Base-by-base conservation (phyloP, 2,113 vertebrate genomes). In the Holacanthus passer region DNA sequence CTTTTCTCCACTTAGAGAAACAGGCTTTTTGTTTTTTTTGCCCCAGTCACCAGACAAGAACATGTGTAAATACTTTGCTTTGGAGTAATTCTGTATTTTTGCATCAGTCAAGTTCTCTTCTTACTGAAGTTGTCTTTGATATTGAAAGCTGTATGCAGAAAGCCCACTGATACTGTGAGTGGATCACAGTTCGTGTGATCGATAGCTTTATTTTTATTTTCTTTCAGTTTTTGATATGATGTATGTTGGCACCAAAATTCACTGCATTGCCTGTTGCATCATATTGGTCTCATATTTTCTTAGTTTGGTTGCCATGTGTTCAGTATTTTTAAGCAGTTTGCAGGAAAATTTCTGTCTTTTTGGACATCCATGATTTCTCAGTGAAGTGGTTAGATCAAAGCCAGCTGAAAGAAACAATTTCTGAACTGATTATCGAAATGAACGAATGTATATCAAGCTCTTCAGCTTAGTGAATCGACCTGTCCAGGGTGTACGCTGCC, bases 111-210 rank as follows among this genome's bases (percentile, higher is more conserved):
- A 84, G 91, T 95, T 96, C 87, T 95, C 95, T 97, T 96, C 95
- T 94, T 96, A 96, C 94, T 94, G 92, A 92, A 95, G 93, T 90
- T 92, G 95, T 96, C 94, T 96, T 96, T 95, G 95, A 96, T 96
- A 95, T 94, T 94, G 75, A 63, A 82, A 91, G 91, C 91, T 87
- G 92, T 94, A 94, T 95, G 94, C 95, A 94, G 94, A 94, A 70
- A 95, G 93, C 95, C 96, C 94, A 94, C 96, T 89, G 94, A 96
- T 96, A 96, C 97, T 97, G 96, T 98, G 92, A 96, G 95, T 84
- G 92, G 95, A 96, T 96, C 96, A 94, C 94, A 32, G 59, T 8
- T 32, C 4, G 29, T 72, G 87, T 96, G 94, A 96, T 88, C 79
- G 86, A 95, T 91, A 94, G 94, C 92, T 96, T 96, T 95, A 94